Percentiles rank a stretch among this genome's conserved stretches.
phyloP scores from a whole-genome alignment of 2,888 invertebrate species.

The Desoria tigrina region DNA sequence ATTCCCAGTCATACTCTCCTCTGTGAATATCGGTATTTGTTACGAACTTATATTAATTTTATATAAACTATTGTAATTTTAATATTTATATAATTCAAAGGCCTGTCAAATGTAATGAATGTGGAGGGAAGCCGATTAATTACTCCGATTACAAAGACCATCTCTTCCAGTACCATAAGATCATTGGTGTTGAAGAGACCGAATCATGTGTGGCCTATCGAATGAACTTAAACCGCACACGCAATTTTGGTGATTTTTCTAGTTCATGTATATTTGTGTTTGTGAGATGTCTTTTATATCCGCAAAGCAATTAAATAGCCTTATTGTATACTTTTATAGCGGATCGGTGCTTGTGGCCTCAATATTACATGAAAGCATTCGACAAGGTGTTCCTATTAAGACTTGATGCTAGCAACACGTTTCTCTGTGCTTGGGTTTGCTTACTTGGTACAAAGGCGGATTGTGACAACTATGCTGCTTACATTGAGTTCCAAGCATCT shows the following conservation, averaged over 20 bases:
- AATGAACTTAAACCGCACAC: slow-evolving; percentile 39
- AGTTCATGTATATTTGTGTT: neutral
- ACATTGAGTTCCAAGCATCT: slow-evolving; percentile 34
- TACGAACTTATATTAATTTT: neutral
- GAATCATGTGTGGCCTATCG: slow-evolving; percentile 39
- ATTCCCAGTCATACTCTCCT: slow-evolving; percentile 33
- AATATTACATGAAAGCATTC: slow-evolving; percentile 42
- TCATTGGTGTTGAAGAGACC: slow-evolving; percentile 33
- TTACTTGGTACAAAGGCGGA: slow-evolving; percentile 37
- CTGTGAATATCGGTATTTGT: slow-evolving; percentile 40
- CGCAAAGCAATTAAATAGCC: neutral
- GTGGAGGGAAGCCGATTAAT: slow-evolving; percentile 36
- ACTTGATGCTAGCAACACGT: slow-evolving; percentile 30
- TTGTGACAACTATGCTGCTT: slow-evolving; percentile 36
- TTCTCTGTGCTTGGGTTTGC: slow-evolving; percentile 37
- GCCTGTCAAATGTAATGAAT: slow-evolving; percentile 41
- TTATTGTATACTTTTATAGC: slow-evolving; percentile 10
- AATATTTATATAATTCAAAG: slow-evolving; percentile 16
- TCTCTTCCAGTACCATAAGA: slow-evolving; percentile 36
- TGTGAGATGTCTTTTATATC: neutral
- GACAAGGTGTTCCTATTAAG: slow-evolving; percentile 37
- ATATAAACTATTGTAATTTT: neutral
- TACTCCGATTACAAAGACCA: slow-evolving; percentile 40
- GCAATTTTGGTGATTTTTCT: neutral
- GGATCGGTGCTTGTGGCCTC: slow-evolving; percentile 45